phyloP scores from a whole-genome alignment of 1,140 invertebrate species.

The Drosophila pandora region DNA sequence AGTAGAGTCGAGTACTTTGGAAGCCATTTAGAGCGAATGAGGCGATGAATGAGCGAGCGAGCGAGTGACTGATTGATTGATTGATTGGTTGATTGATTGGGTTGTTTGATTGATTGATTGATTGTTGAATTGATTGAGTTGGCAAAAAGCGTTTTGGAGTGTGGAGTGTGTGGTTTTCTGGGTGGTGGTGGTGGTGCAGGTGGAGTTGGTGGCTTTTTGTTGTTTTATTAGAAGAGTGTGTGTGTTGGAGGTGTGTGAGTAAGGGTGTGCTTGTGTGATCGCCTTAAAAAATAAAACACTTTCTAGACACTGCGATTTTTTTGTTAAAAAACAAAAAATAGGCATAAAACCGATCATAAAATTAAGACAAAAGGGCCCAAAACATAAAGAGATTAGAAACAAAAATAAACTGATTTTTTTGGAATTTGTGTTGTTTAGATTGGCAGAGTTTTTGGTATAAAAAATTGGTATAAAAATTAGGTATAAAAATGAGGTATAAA shows the following conservation, averaged over 20 bases:
- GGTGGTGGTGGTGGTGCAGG: not conserved
- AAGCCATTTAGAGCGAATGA: conserved; percentile 49
- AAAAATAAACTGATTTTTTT: not conserved
- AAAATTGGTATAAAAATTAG: too few species aligned
- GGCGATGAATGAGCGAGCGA: conserved; percentile 43
- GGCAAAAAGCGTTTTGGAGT: conserved; percentile 14
- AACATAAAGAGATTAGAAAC: not conserved
- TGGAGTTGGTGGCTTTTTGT: not conserved
- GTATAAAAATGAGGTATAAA: too few species aligned
- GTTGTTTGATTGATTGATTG: conserved; percentile 25
- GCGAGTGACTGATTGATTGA: conserved; percentile 36
- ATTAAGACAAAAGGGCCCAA: not conserved
- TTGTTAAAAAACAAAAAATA: conserved; percentile 4
- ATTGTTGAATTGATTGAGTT: conserved; percentile 16
- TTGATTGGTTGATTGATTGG: conserved; percentile 18
- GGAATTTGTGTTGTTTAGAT: conserved; percentile 1
- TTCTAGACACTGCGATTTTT: not conserved
- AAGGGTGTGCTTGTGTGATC: conserved; percentile 14
- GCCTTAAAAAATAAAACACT: conserved; percentile 24
- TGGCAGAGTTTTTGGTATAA: conserved; percentile 5
- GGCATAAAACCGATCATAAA: conserved; percentile 11
- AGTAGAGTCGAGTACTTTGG: conserved; percentile 7
- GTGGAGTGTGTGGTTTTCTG: not conserved
- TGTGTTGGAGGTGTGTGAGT: conserved; percentile 8
- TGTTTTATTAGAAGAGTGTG: conserved; percentile 2